Base-by-base conservation (phyloP, 2,113 vertebrate species). In the Gnathonemus echidnorhynchus region DNA sequence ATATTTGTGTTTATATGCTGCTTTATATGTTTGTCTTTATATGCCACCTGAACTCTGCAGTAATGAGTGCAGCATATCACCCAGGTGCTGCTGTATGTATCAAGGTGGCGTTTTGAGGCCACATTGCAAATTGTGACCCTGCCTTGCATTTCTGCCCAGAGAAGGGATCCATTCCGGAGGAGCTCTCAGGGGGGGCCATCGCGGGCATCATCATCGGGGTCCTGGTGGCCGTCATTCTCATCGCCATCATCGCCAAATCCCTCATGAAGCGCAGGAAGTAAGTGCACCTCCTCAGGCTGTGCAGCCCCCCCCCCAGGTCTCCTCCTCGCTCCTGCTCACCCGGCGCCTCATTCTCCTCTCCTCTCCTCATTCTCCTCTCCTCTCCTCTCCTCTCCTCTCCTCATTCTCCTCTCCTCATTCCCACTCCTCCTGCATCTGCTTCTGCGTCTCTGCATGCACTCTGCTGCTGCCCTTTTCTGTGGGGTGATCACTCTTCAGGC, bases 131-230 rank as follows among this genome's bases (percentile, higher is more conserved):
- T 31, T 24, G 86, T 87, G 31, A 53, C 86, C 24, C 27, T 52
- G 27, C 62, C 62, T 13, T 87, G 49, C 31, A 5, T 19, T 87
- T 86, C 53, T 66, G 0, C 46, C 5, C 50, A 96, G 95, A 88
- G 2, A 88, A 91, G 10, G 92, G 93, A 11, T 1, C 86, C 0
- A 4, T 92, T 46, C 89, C 93, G 0, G 62, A 92, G 1, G 92
- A 90, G 1, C 92, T 96, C 27, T 94, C 95, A 9, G 93, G 92
- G 1, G 95, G 96, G 19, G 94, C 95, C 80, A 94, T 96, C 48
- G 95, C 95, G 21, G 96, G 95, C 70, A 96, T 96, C 58, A 88
- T 96, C 90, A 96, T 96, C 62, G 95, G 7, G 0, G 88, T 95
- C 86, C 90, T 96, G 1, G 0, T 93, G 0, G 90, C 87, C 1